These are phyloP conservation scores for Pterocles orientalis DNA, from an alignment of 2,113 vertebrate species.

Conservation along the genomic window DNA sequence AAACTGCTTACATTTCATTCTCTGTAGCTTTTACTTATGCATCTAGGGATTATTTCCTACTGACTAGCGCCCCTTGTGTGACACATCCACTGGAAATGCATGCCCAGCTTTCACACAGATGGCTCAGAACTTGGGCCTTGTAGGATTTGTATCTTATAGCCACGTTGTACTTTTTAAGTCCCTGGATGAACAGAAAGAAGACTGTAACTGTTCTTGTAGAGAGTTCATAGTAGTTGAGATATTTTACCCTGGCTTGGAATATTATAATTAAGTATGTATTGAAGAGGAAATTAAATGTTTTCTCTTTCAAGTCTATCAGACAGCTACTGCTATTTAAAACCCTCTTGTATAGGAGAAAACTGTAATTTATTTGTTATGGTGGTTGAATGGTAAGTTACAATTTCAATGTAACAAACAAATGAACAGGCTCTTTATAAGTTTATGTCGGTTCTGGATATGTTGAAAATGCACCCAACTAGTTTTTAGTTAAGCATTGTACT, in stretches of 20 bases:
- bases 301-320: not conserved
- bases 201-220: not conserved
- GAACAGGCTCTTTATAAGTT: not conserved
- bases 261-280: not conserved
- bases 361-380: not conserved
- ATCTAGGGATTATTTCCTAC: not conserved
- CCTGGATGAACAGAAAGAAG: not conserved
- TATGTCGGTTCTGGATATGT: not conserved
- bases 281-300: not conserved
- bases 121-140: not conserved
- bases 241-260: not conserved
- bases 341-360: not conserved
- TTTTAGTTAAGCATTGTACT: not conserved
- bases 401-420: not conserved
- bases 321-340: not conserved
- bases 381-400: not conserved
- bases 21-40: not conserved
- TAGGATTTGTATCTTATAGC: not conserved
- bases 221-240: not conserved
- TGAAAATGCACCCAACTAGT: not conserved
- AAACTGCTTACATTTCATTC: not conserved
- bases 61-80: not conserved
- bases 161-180: not conserved
- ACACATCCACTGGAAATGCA: not conserved
- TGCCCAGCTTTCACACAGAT: not conserved